Evolutionary conservation across 2,888 invertebrate species (phyloP).

Genomic region (Polymixis lichenea): DNA sequence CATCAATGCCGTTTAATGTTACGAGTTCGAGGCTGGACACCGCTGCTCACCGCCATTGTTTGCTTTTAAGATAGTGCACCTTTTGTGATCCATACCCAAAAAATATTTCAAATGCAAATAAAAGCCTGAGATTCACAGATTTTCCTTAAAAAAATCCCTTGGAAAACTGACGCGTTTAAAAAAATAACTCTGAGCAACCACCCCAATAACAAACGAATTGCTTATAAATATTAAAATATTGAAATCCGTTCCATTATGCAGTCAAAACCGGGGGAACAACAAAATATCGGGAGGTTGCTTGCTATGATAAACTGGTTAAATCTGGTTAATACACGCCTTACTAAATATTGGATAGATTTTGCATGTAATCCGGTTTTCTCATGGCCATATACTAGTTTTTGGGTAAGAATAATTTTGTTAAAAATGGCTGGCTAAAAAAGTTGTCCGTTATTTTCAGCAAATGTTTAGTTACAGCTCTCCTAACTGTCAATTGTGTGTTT

Average conservation of each 20-base stretch:
- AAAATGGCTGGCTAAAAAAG: neutral
- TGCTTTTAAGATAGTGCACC: slow-evolving; percentile 46
- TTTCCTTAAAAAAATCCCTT: slow-evolving; percentile 55
- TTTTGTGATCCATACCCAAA: slow-evolving; percentile 53
- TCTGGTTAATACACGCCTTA: slow-evolving; percentile 70
- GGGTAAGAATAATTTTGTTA: neutral
- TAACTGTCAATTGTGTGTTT: too few relatives aligned
- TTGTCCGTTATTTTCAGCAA: neutral
- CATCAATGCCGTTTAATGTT: slow-evolving; percentile 20
- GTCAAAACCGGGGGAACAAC: slow-evolving; percentile 81
- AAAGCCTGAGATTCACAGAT: slow-evolving; percentile 53
- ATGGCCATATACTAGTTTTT: neutral
- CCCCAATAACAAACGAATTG: slow-evolving; percentile 79
- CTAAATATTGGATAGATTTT: slow-evolving; percentile 58
- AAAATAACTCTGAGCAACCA: slow-evolving; percentile 63
- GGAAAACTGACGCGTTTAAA: slow-evolving; percentile 49
- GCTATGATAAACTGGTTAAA: slow-evolving; percentile 80
- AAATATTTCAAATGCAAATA: slow-evolving; percentile 65
- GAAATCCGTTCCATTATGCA: slow-evolving; percentile 84
- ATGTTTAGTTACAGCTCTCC: neutral
- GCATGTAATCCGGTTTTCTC: slow-evolving; percentile 46
- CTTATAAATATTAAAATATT: slow-evolving; percentile 87
- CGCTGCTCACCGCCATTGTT: slow-evolving; percentile 44
- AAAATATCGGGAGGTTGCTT: slow-evolving; percentile 78
- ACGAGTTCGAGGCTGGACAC: slow-evolving; percentile 1